These are phyloP conservation scores for Drosophila ezoana DNA, from an alignment of 2,888 invertebrate genomes.

Conservation along the genomic window DNA sequence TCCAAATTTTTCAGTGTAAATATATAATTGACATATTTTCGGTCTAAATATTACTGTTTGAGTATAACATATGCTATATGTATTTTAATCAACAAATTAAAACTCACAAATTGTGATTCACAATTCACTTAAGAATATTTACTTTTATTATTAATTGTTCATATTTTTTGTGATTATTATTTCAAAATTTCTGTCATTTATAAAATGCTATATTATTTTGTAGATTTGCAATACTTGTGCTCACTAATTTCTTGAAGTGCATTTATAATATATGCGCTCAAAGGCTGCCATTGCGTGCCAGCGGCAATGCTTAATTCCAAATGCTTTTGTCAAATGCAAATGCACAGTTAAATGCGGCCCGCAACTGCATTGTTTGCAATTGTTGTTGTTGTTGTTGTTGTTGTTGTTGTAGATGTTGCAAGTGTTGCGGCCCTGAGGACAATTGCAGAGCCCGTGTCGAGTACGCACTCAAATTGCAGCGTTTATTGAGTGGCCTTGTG, in stretches of 20 bases:
- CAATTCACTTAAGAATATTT: too few relatives aligned
- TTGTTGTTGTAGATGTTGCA: constrained; percentile 15
- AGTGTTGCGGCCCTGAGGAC: constrained; percentile 30
- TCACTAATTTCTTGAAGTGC: constrained; percentile 32
- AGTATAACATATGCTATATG: not conserved
- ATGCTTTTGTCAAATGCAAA: constrained; percentile 34
- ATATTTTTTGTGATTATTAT: too few relatives aligned
- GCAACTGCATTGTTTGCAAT: constrained; percentile 6
- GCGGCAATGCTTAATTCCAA: constrained; percentile 4
- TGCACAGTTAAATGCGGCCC: constrained; percentile 38
- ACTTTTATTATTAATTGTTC: too few relatives aligned
- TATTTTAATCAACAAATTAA: too few relatives aligned
- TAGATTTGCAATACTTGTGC: not conserved
- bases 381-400: not conserved
- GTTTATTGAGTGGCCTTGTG: constrained; percentile 3
- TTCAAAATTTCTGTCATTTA: too few relatives aligned
- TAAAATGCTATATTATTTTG: too few relatives aligned
- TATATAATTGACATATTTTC: not conserved
- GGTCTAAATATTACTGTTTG: not conserved
- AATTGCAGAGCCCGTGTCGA: constrained; percentile 9
- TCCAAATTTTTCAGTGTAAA: not conserved
- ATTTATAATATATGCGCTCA: constrained; percentile 5
- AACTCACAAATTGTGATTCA: too few relatives aligned
- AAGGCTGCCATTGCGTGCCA: constrained; percentile 15
- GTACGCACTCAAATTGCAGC: constrained; percentile 7